Evolutionary conservation across 2,113 vertebrate species (phyloP), one percentile per base, ranked within the genome.

Genomic region (Crotalus helleri): DNA sequence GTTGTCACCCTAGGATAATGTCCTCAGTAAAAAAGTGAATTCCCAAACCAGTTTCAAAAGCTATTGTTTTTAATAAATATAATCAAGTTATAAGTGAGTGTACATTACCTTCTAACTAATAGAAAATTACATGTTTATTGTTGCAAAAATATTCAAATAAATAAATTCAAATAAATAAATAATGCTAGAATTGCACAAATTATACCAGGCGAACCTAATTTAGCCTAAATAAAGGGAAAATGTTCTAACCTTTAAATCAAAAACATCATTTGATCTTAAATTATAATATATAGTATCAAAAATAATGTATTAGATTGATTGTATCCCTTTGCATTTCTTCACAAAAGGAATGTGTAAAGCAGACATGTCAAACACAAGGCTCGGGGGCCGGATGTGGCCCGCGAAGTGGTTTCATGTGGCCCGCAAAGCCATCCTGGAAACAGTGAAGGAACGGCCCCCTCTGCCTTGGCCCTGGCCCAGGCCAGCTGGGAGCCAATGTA

Each of bases 1-100:
- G 33, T 92, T 85, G 55, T 54, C 51, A n/a, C 58, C 6, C 54
- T 64, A 46, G n/a, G 19, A 95, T 90, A 94, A 95, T 88, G 90
- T 89, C 94, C 53, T 92, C 1, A n/a, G 46, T 55, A 15, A 57
- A 57, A 57, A 49, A 46, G 8, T 5, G 19, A 19, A 26, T 91
- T 85, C 44, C 85, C 44, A 87, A 85, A 49, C 49, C 81, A n/a
- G 10, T n/a, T 91, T 59, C 24, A 49, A 87, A 46, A 39, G 3
- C 46, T 61, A 21, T n/a, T 87, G 49, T 87, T 51, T 29, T 54
- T 17, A 53, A n/a, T 53, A 53, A 87, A 53, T 33, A 46, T 29
- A 61, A 57, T 91, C 19, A 11, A 29, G 15, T 91, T 51, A 85
- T 21, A 54, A 85, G 69, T 39, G 69, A 91, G 55, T 89, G 39